Evolutionary conservation across 2,888 invertebrate species (phyloP).

Genomic region (Pemphredon lugubris): DNA sequence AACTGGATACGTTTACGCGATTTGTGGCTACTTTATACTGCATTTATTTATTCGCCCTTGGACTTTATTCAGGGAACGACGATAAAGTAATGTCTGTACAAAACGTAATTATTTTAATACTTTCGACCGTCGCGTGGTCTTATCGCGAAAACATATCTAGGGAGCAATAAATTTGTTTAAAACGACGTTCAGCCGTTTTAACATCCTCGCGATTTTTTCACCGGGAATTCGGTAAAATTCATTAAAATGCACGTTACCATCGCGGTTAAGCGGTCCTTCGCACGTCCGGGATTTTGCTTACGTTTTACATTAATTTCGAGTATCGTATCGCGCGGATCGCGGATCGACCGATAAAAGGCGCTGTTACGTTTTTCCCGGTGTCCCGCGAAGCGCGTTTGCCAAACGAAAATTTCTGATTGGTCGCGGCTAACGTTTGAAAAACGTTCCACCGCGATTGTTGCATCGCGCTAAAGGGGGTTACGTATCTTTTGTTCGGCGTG

Average conservation of each 20-base stretch:
- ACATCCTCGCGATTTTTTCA: constrained; percentile 22
- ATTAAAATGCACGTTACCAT: constrained; percentile 36
- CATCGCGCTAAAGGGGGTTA: too few species aligned
- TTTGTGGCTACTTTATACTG: too few species aligned
- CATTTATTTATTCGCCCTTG: too few species aligned
- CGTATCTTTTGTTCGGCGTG: neutral
- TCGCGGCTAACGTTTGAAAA: too few species aligned
- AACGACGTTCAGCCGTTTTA: constrained; percentile 23
- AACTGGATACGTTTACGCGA: too few species aligned
- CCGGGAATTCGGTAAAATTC: constrained; percentile 26
- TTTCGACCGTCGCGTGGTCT: constrained; percentile 14
- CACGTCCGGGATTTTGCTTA: neutral
- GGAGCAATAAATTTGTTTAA: constrained; percentile 36
- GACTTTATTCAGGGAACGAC: too few species aligned
- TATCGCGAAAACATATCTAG: constrained; percentile 8
- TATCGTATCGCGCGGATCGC: neutral
- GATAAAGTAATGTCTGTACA: constrained; percentile 29
- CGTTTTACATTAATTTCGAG: constrained; percentile 8
- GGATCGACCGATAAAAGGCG: neutral
- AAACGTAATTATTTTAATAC: constrained; percentile 21
- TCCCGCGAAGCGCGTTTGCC: neutral
- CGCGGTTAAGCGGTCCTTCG: constrained; percentile 10
- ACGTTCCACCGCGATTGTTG: too few species aligned
- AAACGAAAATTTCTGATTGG: neutral
- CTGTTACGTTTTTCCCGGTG: neutral